Conservation (phyloP, 1,140 invertebrate genomes). For the Drosophila prosaltans region DNA sequence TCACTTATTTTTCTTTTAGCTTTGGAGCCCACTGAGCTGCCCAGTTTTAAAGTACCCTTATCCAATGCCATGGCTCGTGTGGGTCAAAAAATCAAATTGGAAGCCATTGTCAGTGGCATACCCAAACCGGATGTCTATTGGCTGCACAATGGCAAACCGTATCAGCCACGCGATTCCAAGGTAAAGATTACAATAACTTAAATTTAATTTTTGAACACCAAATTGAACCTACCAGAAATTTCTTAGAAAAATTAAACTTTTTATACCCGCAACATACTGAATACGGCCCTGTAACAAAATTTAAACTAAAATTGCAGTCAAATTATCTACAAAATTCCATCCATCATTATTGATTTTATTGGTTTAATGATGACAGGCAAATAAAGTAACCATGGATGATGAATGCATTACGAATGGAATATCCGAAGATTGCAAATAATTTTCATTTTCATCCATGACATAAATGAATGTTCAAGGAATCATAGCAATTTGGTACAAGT, state of each 20-base stretch:
- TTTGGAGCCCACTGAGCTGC: slow-evolving; percentile 87
- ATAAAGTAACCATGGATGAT: too few relatives aligned
- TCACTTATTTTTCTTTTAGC: slow-evolving; percentile 61
- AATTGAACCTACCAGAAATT: too few relatives aligned
- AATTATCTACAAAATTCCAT: too few relatives aligned
- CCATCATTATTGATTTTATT: too few relatives aligned
- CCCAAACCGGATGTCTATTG: slow-evolving; percentile 88
- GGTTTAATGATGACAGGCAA: too few relatives aligned
- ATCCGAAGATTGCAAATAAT: not conserved
- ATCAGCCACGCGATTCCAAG: slow-evolving; percentile 71
- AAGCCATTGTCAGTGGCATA: slow-evolving; percentile 89
- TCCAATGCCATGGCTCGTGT: slow-evolving; percentile 86
- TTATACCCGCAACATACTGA: too few relatives aligned
- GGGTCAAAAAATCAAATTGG: slow-evolving; percentile 87
- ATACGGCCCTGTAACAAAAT: too few relatives aligned
- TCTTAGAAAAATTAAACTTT: too few relatives aligned
- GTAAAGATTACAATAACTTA: slow-evolving; percentile 39
- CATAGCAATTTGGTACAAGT: not conserved
- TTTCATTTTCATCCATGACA: not conserved
- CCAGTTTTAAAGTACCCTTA: slow-evolving; percentile 87
- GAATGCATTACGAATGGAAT: too few relatives aligned
- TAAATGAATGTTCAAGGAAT: not conserved
- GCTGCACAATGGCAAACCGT: slow-evolving; percentile 87
- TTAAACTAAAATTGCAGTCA: too few relatives aligned
- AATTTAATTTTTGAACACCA: too few relatives aligned